Evolutionary conservation across 2,797 vertebrate species (phyloP), one percentile per base, ranked within the genome.

Genomic region (Clarias fuscus): DNA sequence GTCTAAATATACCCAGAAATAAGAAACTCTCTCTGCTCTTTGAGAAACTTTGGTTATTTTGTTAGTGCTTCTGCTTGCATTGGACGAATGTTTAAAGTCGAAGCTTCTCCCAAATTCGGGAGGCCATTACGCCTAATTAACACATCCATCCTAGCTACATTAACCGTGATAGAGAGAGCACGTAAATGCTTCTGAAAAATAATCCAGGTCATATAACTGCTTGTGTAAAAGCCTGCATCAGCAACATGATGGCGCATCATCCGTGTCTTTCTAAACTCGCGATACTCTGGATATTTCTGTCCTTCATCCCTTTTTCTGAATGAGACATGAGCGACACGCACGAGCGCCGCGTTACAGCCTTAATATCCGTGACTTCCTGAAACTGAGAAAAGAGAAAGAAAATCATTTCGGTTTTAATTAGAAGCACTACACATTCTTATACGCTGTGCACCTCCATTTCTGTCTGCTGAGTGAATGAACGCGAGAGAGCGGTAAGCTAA

Each of bases 381-480:
- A 83, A 61, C 22, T 5, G 15, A 77, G 18, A 24, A 61, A 18
- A 17, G 18, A 77, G 30, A 37, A 30, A 40, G 22, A 8, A 62
- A 64, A n/a, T 62, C 2, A 40, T 13, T 22, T 62, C 33, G 77
- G 72, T 79, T 84, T 87, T 76, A 84, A 82, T 89, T 77, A 86
- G 27, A 64, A 72, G n/a, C 33, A 37, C 73, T 7, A 27, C 58
- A 27, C 13, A 64, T 64, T 27, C 73, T 30, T 17, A 56, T 24
- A 40, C 3, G 18, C 30, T 59, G 7, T 79, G 59, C 27, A 33
- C 11, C 56, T 13, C 30, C 22, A 58, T 82, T 73, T 58, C 80
- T 86, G 43, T 76, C 79, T 81, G 7, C 11, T 77, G 73, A 53
- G 37, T 30, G 62, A 43, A 67, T 30, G 62, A 43, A 67, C 83